phyloP scores from a whole-genome alignment of 30 jellyfish, hydroid and myxozoan species.

The Cassiopea xamachana region DNA sequence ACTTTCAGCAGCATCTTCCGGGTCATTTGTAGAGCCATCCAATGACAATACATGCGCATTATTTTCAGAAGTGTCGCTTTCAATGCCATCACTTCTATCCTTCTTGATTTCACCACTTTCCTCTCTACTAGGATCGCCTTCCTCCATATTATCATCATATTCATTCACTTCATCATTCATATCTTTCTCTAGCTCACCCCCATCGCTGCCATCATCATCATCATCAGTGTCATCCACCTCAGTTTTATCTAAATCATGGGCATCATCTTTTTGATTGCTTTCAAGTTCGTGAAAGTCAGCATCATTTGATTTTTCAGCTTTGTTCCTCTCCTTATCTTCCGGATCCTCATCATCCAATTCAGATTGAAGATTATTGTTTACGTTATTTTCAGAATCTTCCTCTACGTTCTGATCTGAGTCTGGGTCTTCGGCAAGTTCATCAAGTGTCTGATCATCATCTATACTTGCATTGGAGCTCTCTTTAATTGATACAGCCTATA shows the following conservation, averaged over 20 bases:
- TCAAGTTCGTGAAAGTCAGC: not conserved
- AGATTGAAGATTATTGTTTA: not conserved
- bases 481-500: not conserved
- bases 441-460: not conserved
- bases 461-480: not conserved
- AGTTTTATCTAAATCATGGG: not conserved
- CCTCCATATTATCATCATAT: not conserved
- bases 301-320: not conserved
- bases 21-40: not conserved
- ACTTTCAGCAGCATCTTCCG: conserved; percentile 7
- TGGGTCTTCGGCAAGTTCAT: not conserved
- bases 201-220: not conserved
- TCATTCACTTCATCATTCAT: not conserved
- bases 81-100: not conserved
- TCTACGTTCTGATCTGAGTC: not conserved
- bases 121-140: not conserved
- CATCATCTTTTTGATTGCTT: not conserved
- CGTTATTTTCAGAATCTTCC: not conserved
- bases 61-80: not conserved
- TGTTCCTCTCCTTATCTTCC: not conserved
- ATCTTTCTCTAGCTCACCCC: not conserved
- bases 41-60: not conserved
- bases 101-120: not conserved
- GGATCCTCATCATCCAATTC: not conserved
- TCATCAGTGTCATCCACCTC: not conserved